A percentile compares a stretch with the other conserved stretches of the same genome.
These are phyloP conservation scores for Drosophila buzzatii DNA, from an alignment of 2,888 invertebrate genomes.

Conservation along the genomic window DNA sequence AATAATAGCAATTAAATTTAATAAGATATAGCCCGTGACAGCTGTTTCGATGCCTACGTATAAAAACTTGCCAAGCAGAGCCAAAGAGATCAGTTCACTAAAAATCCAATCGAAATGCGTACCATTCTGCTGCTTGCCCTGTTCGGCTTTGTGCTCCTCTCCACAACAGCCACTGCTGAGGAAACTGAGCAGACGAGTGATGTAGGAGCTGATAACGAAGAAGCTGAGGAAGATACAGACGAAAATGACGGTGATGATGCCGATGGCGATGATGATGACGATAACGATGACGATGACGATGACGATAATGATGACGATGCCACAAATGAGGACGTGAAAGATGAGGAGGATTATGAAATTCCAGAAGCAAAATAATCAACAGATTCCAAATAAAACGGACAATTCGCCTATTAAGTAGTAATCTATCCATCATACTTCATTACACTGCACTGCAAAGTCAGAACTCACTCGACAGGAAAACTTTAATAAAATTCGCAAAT, in stretches of 20 bases:
- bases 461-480: constrained; percentile 7
- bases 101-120: constrained; percentile 57
- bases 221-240: neutral
- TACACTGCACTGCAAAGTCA: neutral
- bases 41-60: constrained; percentile 21
- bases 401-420: neutral
- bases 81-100: constrained; percentile 52
- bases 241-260: neutral
- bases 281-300: neutral
- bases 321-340: neutral
- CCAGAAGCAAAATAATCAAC: no score
- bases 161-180: constrained; percentile 34
- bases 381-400: neutral
- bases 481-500: constrained; percentile 19
- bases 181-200: neutral
- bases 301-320: neutral
- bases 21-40: neutral
- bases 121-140: constrained; percentile 55
- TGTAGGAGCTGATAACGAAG: neutral
- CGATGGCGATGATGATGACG: neutral
- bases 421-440: neutral
- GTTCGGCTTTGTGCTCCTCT: constrained; percentile 62
- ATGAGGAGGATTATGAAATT: neutral
- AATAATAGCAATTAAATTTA: constrained; percentile 42
- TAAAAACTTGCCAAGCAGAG: constrained; percentile 42